Conservation (phyloP, 1,140 invertebrate genomes). For the Araneus ventricosus region DNA sequence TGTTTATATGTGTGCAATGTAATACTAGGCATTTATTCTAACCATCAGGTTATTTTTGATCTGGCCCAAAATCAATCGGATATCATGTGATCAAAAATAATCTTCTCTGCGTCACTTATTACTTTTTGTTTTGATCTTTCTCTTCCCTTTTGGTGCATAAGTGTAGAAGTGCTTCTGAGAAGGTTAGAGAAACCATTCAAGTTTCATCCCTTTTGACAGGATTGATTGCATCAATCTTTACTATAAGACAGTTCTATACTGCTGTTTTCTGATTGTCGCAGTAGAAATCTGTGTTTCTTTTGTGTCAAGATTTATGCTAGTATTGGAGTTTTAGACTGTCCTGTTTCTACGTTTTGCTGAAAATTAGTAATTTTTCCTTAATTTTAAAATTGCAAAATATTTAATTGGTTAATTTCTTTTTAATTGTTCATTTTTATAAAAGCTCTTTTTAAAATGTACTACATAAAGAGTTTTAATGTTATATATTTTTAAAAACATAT, state of each 20-base stretch:
- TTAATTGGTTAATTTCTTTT: no score
- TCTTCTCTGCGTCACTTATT: slow-evolving; percentile 29
- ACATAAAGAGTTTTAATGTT: neutral
- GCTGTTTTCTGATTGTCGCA: slow-evolving; percentile 2
- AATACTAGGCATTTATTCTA: neutral
- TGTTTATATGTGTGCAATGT: neutral
- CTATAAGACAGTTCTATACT: neutral
- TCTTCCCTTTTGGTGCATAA: neutral
- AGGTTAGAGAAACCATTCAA: slow-evolving; percentile 63
- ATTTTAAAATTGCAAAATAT: no score
- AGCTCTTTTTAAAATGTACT: neutral
- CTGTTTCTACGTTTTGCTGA: no score
- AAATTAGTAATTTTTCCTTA: no score
- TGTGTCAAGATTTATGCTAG: neutral
- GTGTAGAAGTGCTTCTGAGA: slow-evolving; percentile 37
- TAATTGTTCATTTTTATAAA: no score
- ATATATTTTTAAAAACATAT: neutral
- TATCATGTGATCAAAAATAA: slow-evolving; percentile 31
- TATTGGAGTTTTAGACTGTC: neutral
- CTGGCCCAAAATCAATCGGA: neutral
- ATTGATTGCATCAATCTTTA: slow-evolving; percentile 18
- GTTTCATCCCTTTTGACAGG: slow-evolving; percentile 52
- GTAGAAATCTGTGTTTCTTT: slow-evolving; percentile 5
- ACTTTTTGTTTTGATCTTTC: neutral
- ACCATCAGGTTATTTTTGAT: neutral